Conservation (phyloP, 2,888 invertebrate genomes). For the Diadegma fenestrale region DNA sequence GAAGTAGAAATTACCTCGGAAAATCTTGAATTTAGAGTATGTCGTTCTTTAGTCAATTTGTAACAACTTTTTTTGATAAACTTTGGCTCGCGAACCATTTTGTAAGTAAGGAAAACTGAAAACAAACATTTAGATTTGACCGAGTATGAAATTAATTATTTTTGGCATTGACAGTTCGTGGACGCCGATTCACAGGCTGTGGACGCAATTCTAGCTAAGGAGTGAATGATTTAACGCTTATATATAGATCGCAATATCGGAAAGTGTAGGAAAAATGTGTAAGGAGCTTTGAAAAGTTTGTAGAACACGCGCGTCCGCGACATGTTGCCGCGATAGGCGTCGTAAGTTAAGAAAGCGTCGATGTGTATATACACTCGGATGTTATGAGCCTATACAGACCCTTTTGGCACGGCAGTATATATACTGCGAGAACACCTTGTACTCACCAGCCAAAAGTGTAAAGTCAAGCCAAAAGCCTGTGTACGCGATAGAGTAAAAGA, state of each 20-base stretch:
- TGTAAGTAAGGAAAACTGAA: too few relatives aligned
- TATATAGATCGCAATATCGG: conserved; percentile 24
- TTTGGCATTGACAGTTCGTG: background rate
- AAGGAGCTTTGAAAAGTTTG: conserved; percentile 83
- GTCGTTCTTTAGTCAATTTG: too few relatives aligned
- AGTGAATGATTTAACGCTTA: conserved; percentile 41
- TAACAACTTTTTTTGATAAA: too few relatives aligned
- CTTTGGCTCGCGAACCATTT: too few relatives aligned
- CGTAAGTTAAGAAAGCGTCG: conserved; percentile 81
- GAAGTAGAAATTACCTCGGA: too few relatives aligned
- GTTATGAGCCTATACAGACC: conserved; percentile 42
- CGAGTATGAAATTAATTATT: too few relatives aligned
- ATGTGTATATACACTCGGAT: conserved; percentile 77
- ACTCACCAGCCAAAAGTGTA: conserved; percentile 73
- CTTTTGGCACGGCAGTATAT: conserved; percentile 30
- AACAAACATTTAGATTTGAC: too few relatives aligned
- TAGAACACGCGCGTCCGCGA: conserved; percentile 81
- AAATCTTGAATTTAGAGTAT: too few relatives aligned
- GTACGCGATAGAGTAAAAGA: conserved; percentile 69
- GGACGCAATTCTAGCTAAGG: conserved; percentile 5
- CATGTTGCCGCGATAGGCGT: conserved; percentile 83
- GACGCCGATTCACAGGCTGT: background rate
- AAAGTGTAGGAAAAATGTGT: conserved; percentile 24
- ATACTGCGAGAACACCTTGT: conserved; percentile 53
- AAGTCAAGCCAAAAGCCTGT: conserved; percentile 72